phyloP scores from a whole-genome alignment of 2,888 invertebrate species.

The Linyphia triangularis region DNA sequence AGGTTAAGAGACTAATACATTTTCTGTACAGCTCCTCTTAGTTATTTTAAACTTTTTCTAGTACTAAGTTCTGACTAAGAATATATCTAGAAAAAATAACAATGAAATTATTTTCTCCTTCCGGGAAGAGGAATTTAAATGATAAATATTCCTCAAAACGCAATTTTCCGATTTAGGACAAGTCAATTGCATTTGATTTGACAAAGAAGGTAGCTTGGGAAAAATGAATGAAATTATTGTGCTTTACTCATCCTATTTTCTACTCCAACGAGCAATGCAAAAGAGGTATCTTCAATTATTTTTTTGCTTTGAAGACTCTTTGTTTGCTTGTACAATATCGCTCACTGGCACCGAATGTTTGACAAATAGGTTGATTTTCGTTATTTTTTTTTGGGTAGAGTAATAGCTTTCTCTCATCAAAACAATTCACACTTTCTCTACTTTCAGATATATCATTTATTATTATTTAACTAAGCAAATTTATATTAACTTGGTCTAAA shows the following conservation, averaged over 20 bases:
- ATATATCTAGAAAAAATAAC: not conserved
- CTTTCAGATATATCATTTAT: too few relatives aligned
- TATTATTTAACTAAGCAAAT: too few relatives aligned
- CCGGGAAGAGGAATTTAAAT: not conserved
- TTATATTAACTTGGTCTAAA: too few relatives aligned
- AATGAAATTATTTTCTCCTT: not conserved
- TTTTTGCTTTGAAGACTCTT: not conserved
- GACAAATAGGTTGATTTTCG: not conserved
- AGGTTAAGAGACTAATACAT: too few relatives aligned
- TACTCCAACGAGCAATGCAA: conserved; percentile 6
- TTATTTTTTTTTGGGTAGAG: too few relatives aligned
- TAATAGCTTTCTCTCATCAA: too few relatives aligned
- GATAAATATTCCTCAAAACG: not conserved
- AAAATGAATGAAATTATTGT: conserved; percentile 20
- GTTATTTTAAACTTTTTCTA: too few relatives aligned
- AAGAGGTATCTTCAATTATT: not conserved
- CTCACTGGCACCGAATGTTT: not conserved
- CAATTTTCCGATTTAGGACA: conserved; percentile 14
- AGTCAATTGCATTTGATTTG: conserved; percentile 6
- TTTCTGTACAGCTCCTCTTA: too few relatives aligned
- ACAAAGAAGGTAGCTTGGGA: conserved; percentile 14
- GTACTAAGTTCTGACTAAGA: not conserved
- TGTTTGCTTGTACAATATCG: not conserved
- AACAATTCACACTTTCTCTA: too few relatives aligned
- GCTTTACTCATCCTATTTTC: conserved; percentile 38